A percentile compares a stretch with the other conserved stretches of the same genome.
Evolutionary conservation across 2,888 invertebrate species (phyloP).

Genomic region (Nephrotoma guestfalica): DNA sequence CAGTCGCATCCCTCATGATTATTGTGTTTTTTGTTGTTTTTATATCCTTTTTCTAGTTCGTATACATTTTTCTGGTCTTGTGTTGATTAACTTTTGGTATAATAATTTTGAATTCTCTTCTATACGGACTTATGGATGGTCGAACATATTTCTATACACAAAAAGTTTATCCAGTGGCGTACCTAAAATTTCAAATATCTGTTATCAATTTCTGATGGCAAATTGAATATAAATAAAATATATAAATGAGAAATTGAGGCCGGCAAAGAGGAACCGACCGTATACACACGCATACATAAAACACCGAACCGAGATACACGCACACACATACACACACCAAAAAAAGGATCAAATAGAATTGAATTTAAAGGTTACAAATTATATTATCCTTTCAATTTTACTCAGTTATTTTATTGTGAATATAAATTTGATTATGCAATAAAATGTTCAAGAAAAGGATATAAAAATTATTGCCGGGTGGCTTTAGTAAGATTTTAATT

Average conservation of each 20-base stretch:
- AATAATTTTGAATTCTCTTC: background rate
- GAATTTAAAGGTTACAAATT: background rate
- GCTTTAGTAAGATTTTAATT: background rate
- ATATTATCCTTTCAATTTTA: background rate
- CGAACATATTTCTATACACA: background rate
- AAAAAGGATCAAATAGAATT: background rate
- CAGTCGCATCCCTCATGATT: background rate
- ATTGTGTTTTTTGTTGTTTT: background rate
- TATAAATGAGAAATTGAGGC: no score
- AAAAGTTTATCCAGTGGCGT: background rate
- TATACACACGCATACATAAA: background rate
- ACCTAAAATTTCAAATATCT: background rate
- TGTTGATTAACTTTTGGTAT: background rate
- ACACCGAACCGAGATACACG: background rate
- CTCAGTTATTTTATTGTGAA: background rate
- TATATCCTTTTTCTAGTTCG: background rate
- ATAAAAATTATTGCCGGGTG: background rate
- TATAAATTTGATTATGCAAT: background rate
- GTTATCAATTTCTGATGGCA: background rate
- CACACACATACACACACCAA: background rate
- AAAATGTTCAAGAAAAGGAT: background rate
- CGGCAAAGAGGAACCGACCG: background rate
- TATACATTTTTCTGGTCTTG: background rate
- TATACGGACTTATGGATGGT: background rate
- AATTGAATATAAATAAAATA: background rate